Evolutionary conservation across 2,888 invertebrate species (phyloP).

Genomic region (Bursaphelenchus okinawaensis): DNA sequence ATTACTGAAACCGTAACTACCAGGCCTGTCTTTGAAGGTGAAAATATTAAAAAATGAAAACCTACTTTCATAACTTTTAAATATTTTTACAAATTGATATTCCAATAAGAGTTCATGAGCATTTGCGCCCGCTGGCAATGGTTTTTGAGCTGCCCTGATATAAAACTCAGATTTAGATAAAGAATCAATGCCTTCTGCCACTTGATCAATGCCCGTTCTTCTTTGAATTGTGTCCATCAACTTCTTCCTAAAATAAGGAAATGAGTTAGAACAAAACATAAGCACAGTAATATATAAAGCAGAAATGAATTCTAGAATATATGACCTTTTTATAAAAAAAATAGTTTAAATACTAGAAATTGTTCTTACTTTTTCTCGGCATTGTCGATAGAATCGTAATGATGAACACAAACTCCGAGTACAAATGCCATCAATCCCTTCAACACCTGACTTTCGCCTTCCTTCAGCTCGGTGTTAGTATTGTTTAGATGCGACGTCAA

Average conservation of each 20-base stretch:
- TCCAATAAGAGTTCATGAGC: slow-evolving; percentile 79
- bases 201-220: slow-evolving; percentile 81
- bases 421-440: slow-evolving; percentile 85
- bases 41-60: background rate
- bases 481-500: slow-evolving; percentile 57
- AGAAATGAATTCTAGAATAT: background rate
- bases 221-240: slow-evolving; percentile 63
- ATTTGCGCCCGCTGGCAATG: slow-evolving; percentile 75
- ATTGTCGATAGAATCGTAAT: slow-evolving; percentile 61
- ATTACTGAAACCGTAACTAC: no score
- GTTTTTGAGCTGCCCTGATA: slow-evolving; percentile 83
- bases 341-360: background rate
- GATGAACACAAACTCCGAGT: slow-evolving; percentile 82
- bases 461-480: slow-evolving; percentile 75
- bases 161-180: slow-evolving; percentile 83
- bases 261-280: background rate
- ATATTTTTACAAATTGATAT: slow-evolving; percentile 86
- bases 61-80: slow-evolving; percentile 62
- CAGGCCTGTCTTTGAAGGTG: no score
- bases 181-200: slow-evolving; percentile 76
- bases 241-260: slow-evolving; percentile 16
- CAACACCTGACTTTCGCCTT: slow-evolving; percentile 72
- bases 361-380: slow-evolving; percentile 24
- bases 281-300: no score
- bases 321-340: background rate